Evolutionary conservation across 2,113 vertebrate species (phyloP).

Genomic region (Macquaria australasica): DNA sequence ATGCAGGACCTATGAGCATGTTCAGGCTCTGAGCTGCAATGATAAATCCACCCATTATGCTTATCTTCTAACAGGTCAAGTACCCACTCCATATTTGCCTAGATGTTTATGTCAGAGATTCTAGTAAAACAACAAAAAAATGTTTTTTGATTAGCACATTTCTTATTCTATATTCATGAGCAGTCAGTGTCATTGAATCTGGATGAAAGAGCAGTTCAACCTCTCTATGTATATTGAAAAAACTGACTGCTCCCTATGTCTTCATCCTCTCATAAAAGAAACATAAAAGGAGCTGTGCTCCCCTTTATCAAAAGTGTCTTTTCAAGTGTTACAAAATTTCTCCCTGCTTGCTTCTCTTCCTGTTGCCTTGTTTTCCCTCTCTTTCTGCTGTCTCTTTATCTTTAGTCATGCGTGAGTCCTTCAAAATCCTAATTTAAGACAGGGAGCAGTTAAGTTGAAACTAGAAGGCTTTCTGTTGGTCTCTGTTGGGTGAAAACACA

Average conservation of each 20-base stretch:
- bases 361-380: constrained; percentile 43
- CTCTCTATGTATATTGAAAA: constrained; percentile 59
- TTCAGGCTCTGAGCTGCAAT: constrained; percentile 4
- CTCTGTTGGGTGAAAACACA: neutral
- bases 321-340: constrained; percentile 64
- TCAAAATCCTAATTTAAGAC: constrained; percentile 47
- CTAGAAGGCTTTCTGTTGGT: neutral
- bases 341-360: constrained; percentile 34
- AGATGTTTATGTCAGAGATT: constrained; percentile 9
- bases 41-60: neutral
- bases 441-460: constrained; percentile 23
- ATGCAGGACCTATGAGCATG: neutral
- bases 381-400: constrained; percentile 38
- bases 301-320: constrained; percentile 63
- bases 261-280: constrained; percentile 76
- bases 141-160: constrained; percentile 55
- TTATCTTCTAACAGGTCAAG: constrained; percentile 10
- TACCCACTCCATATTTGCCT: neutral
- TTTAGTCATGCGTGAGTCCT: constrained; percentile 37
- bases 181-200: constrained; percentile 62
- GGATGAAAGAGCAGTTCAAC: constrained; percentile 68
- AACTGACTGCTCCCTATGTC: constrained; percentile 58
- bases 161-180: constrained; percentile 70
- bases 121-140: constrained; percentile 40
- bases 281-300: constrained; percentile 65